These are phyloP conservation scores for Kradibia gibbosae DNA, from an alignment of 1,140 invertebrate genomes.

Conservation along the genomic window DNA sequence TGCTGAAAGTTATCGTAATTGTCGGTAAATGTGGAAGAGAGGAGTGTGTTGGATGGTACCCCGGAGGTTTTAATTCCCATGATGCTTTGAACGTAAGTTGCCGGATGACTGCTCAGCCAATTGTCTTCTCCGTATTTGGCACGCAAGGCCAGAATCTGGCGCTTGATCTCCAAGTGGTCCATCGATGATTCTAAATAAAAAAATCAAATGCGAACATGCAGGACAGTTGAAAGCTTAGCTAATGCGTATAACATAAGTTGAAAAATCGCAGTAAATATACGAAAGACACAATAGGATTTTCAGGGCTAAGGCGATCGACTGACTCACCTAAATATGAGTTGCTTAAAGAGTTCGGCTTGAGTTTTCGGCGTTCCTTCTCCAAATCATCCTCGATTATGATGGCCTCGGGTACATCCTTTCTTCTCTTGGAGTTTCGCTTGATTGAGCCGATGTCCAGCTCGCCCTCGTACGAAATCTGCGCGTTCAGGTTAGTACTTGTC, in stretches of 20 bases:
- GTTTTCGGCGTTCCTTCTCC: slow-evolving; percentile 54
- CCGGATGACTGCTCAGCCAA: slow-evolving; percentile 75
- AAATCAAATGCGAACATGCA: too few relatives aligned
- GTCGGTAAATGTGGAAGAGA: slow-evolving; percentile 34
- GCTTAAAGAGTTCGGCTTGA: slow-evolving; percentile 31
- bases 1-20: background rate
- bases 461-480: background rate
- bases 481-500: background rate
- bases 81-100: slow-evolving; percentile 73
- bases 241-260: background rate
- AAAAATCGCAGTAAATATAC: too few relatives aligned
- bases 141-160: slow-evolving; percentile 75
- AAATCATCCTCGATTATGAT: slow-evolving; percentile 63
- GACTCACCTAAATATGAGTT: slow-evolving; percentile 25
- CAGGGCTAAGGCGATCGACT: background rate
- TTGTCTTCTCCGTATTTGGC: slow-evolving; percentile 75
- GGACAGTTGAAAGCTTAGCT: slow-evolving; percentile 3
- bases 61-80: slow-evolving; percentile 69
- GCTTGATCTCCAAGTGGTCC: slow-evolving; percentile 76
- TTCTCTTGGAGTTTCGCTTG: slow-evolving; percentile 53
- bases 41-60: slow-evolving; percentile 14
- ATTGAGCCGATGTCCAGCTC: background rate
- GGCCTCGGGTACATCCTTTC: slow-evolving; percentile 61
- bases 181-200: slow-evolving; percentile 58
- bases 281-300: too few relatives aligned